Evolutionary conservation across 2,888 invertebrate genomes (phyloP).

Genomic region (Octodonta nipae): DNA sequence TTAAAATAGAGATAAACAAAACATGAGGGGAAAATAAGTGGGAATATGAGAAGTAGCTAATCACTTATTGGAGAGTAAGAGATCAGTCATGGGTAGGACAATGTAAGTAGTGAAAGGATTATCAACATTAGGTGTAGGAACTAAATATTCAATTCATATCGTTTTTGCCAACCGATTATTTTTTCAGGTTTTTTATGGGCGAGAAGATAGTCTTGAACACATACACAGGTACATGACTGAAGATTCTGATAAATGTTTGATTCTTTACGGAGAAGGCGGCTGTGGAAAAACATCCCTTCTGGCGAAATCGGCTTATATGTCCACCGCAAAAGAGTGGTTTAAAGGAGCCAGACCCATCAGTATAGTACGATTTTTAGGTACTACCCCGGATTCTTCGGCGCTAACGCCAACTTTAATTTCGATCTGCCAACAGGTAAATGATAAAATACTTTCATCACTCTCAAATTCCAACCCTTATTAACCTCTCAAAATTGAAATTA

Average conservation of each 20-base stretch:
- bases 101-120: too few relatives aligned
- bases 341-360: conserved; percentile 66
- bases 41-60: too few relatives aligned
- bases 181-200: conserved; percentile 72
- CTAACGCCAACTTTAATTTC: conserved; percentile 87
- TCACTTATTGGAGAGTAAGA: too few relatives aligned
- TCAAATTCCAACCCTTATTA: not conserved
- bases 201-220: conserved; percentile 69
- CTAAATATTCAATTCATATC: too few relatives aligned
- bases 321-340: conserved; percentile 59
- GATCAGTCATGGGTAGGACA: too few relatives aligned
- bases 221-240: conserved; percentile 73
- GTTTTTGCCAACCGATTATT: not conserved
- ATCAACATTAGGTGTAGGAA: too few relatives aligned
- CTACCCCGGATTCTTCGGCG: conserved; percentile 92
- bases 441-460: not conserved
- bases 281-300: conserved; percentile 95
- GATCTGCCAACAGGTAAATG: conserved; percentile 77
- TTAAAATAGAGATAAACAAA: too few relatives aligned
- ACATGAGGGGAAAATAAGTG: too few relatives aligned
- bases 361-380: conserved; percentile 84
- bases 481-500: not conserved
- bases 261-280: conserved; percentile 89
- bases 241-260: conserved; percentile 74
- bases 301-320: conserved; percentile 76